phyloP scores from a whole-genome alignment of 2,113 vertebrate genomes.

The Amphiprion ocellaris region DNA sequence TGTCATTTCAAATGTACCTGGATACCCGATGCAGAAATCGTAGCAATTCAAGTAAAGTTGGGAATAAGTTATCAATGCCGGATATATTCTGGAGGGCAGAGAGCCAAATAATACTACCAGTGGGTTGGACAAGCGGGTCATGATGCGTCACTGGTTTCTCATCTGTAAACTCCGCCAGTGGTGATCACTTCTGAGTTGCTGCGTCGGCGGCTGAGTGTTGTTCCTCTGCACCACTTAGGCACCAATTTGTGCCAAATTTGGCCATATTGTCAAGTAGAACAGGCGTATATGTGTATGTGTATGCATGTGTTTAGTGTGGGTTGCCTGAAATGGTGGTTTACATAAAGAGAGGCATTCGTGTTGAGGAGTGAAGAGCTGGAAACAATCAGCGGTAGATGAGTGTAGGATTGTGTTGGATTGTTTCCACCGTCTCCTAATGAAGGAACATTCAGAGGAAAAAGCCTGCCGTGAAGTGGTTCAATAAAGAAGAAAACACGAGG shows the following conservation, averaged over 20 bases:
- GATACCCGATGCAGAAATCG: neutral
- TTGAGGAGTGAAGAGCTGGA: neutral
- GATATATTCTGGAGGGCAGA: too few species aligned
- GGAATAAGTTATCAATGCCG: neutral
- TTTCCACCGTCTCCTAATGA: neutral
- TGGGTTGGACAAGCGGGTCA: neutral
- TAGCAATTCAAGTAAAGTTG: neutral
- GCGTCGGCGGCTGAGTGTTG: conserved; percentile 21
- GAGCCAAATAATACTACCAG: neutral
- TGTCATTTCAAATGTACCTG: too few species aligned
- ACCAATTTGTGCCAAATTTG: conserved; percentile 33
- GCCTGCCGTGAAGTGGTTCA: neutral
- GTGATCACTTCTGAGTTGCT: conserved; percentile 5
- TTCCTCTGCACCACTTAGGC: conserved; percentile 47
- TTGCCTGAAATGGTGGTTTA: conserved; percentile 25
- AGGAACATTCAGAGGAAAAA: neutral
- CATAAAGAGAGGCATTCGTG: neutral
- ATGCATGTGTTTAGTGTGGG: conserved; percentile 3
- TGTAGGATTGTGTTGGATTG: neutral
- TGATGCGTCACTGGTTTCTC: neutral
- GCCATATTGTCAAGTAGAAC: conserved; percentile 39
- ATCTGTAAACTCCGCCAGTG: conserved; percentile 1
- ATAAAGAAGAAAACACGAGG: neutral
- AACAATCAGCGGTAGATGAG: neutral
- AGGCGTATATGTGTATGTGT: neutral